Conservation (phyloP, 1,140 invertebrate species). For the Camponotus pennsylvanicus region DNA sequence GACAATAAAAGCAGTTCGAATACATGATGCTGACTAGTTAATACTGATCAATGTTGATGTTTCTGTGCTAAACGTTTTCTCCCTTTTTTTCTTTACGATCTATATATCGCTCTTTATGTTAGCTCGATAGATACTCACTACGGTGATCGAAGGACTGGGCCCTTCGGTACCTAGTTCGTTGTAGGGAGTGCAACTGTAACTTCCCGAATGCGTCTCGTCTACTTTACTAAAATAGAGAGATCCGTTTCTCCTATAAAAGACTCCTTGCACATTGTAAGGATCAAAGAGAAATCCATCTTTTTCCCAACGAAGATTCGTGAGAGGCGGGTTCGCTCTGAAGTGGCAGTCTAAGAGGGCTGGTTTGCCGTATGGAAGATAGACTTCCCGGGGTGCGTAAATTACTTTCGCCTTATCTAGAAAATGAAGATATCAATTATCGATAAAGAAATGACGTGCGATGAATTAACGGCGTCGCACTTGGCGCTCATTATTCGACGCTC, state of each 20-base stretch:
- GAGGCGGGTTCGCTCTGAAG: conserved; percentile 96
- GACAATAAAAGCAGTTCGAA: conserved; percentile 72
- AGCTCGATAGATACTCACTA: conserved; percentile 83
- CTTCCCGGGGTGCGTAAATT: conserved; percentile 94
- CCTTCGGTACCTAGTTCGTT: conserved; percentile 95
- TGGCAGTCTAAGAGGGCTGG: conserved; percentile 96
- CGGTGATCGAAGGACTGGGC: conserved; percentile 94
- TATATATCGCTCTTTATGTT: not conserved
- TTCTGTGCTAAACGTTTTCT: not conserved
- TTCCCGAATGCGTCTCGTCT: conserved; percentile 92
- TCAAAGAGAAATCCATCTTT: conserved; percentile 97
- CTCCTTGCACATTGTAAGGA: conserved; percentile 95
- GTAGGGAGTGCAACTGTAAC: conserved; percentile 96
- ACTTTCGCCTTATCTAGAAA: conserved; percentile 95
- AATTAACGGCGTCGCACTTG: not conserved
- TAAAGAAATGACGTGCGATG: not conserved
- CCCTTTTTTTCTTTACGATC: not conserved
- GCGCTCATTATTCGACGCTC: conserved; percentile 81
- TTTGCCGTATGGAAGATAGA: conserved; percentile 95
- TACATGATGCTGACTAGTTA: too few relatives aligned
- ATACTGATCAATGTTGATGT: conserved; percentile 59
- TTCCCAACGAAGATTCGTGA: conserved; percentile 97
- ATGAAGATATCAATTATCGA: not conserved
- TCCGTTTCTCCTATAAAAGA: conserved; percentile 94
- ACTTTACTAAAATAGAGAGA: conserved; percentile 94